Conservation (phyloP, 2,888 invertebrate genomes). For the Diaphora mendica region DNA sequence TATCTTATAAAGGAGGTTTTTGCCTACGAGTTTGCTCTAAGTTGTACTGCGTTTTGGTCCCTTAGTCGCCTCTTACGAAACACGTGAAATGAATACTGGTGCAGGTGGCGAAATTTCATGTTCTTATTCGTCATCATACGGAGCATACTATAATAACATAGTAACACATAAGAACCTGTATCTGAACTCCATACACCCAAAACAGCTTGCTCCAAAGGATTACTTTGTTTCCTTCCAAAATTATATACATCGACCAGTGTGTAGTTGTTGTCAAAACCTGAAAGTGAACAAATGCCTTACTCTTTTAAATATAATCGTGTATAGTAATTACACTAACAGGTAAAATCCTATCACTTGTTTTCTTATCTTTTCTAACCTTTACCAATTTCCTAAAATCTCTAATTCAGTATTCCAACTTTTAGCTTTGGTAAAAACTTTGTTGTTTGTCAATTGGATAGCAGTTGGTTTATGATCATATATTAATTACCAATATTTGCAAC, state of each 20-base stretch:
- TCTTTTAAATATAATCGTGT: too few species aligned
- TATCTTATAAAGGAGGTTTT: too few species aligned
- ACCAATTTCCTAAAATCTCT: too few species aligned
- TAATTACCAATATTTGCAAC: constrained; percentile 56
- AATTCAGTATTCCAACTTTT: background rate
- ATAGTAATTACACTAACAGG: background rate
- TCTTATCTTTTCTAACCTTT: background rate
- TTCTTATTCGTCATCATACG: too few species aligned
- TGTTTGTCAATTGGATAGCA: background rate
- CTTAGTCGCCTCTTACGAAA: too few species aligned
- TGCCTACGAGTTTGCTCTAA: too few species aligned
- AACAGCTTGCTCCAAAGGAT: constrained; percentile 59
- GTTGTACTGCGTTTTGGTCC: too few species aligned
- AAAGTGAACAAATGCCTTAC: background rate
- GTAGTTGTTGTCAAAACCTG: constrained; percentile 56
- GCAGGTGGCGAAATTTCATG: too few species aligned
- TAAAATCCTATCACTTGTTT: background rate
- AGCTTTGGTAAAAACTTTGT: background rate
- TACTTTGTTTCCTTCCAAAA: constrained; percentile 77
- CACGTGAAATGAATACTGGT: too few species aligned
- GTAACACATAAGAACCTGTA: constrained; percentile 49
- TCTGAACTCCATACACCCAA: constrained; percentile 64
- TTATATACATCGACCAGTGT: constrained; percentile 70
- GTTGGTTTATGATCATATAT: background rate
- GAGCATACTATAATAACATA: background rate